Evolutionary conservation across 2,113 vertebrate species (phyloP).

Genomic region (Camelus bactrianus): DNA sequence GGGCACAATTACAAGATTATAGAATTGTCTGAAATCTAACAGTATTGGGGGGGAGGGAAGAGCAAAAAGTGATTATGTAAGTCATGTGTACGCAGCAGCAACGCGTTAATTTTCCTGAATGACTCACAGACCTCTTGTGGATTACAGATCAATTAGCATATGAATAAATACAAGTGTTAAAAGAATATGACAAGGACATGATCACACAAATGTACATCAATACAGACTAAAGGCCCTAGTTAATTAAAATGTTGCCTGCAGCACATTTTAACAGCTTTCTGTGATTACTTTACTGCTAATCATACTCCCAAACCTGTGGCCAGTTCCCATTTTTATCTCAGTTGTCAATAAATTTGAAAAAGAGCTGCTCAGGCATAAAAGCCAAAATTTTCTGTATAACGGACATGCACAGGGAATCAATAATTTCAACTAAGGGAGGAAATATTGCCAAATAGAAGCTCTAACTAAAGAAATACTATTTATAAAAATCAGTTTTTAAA

Average conservation of each 20-base stretch:
- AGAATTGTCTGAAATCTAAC: not conserved
- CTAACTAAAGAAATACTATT: not conserved
- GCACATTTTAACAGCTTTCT: conserved; percentile 57
- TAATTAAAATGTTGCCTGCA: conserved; percentile 35
- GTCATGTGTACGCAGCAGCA: not conserved
- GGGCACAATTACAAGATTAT: not conserved
- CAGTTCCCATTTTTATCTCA: conserved; percentile 35
- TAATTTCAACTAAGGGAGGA: conserved; percentile 18
- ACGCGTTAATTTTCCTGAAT: conserved; percentile 41
- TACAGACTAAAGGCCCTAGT: not conserved
- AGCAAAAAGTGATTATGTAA: not conserved
- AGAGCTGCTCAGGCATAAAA: conserved; percentile 16
- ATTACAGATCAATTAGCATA: conserved; percentile 40
- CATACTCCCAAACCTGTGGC: not conserved
- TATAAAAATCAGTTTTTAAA: conserved; percentile 20
- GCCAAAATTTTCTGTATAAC: not conserved
- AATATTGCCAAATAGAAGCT: not conserved
- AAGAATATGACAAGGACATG: not conserved
- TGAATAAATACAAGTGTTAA: conserved; percentile 42
- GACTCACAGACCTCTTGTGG: not conserved
- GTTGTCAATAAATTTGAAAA: conserved; percentile 42
- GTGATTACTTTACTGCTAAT: conserved; percentile 6
- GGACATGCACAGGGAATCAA: conserved; percentile 9
- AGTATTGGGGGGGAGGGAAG: not conserved
- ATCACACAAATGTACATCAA: not conserved